These are phyloP conservation scores for Neodon shergylaensis DNA, from an alignment of 2,113 vertebrate genomes.

Conservation along the genomic window DNA sequence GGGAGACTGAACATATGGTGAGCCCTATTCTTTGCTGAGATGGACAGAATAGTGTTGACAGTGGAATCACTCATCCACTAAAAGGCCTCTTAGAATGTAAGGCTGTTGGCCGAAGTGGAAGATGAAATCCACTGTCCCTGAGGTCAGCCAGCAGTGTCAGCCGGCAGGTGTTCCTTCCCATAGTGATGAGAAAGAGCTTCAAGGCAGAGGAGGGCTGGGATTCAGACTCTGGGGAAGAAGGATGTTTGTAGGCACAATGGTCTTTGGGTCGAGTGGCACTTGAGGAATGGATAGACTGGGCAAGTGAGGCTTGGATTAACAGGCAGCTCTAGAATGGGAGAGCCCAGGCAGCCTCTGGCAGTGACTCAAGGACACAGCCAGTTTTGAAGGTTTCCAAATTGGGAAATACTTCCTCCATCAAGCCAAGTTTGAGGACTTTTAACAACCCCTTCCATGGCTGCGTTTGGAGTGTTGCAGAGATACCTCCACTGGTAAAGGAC, in stretches of 20 bases:
- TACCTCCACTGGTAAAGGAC: not conserved
- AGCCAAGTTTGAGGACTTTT: not conserved
- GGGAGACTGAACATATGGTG: rapidly evolving
- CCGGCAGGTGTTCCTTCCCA: not conserved
- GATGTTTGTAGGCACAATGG: not conserved
- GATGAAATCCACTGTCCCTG: not conserved
- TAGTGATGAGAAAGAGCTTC: not conserved
- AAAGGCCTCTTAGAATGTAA: not conserved
- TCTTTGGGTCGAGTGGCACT: too few species aligned
- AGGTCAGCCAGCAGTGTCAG: not conserved
- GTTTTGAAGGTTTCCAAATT: not conserved
- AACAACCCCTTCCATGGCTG: not conserved
- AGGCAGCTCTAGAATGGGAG: not conserved
- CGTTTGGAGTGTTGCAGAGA: not conserved
- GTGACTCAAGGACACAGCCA: not conserved
- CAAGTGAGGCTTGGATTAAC: not conserved
- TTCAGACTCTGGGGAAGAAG: not conserved
- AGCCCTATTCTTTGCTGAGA: not conserved
- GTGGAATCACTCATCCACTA: not conserved
- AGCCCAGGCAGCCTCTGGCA: not conserved
- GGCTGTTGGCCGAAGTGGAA: not conserved
- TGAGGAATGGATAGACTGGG: not conserved
- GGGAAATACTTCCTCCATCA: not conserved
- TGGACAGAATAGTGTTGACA: not conserved
- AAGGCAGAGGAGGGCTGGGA: not conserved